Conservation (phyloP, 2,113 vertebrate species). For the Xenopus laevis region DNA sequence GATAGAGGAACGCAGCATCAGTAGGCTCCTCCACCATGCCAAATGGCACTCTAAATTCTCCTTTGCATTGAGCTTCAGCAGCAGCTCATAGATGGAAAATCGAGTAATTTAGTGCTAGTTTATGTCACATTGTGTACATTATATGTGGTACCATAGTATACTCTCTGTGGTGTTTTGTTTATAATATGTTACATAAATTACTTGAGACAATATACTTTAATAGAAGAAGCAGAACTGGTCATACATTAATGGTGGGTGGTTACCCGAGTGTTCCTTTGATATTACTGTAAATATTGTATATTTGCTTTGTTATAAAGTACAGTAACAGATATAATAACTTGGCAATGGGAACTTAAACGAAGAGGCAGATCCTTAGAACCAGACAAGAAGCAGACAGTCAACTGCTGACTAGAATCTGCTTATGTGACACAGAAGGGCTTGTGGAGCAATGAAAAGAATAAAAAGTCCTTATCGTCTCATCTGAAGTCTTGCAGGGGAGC, state of each 20-base stretch:
- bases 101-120: not conserved
- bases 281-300: not conserved
- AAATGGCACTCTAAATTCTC: not conserved
- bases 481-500: no score
- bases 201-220: not conserved
- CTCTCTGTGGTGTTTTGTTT: not conserved
- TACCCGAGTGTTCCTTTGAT: not conserved
- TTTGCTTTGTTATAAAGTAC: not conserved
- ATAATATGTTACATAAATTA: not conserved
- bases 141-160: not conserved
- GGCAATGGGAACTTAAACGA: not conserved
- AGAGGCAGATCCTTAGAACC: not conserved
- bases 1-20: not conserved
- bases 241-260: not conserved
- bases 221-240: not conserved
- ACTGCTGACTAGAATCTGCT: not conserved
- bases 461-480: no score
- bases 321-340: slow-evolving; percentile 4
- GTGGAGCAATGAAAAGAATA: no score
- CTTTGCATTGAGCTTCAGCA: not conserved
- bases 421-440: not conserved
- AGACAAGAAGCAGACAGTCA: not conserved
- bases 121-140: not conserved
- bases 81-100: not conserved
- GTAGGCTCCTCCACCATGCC: not conserved